Evolutionary conservation across 1,140 invertebrate species (phyloP), one percentile per base, ranked within the genome.

Genomic region (Lysiphlebus fabarum): DNA sequence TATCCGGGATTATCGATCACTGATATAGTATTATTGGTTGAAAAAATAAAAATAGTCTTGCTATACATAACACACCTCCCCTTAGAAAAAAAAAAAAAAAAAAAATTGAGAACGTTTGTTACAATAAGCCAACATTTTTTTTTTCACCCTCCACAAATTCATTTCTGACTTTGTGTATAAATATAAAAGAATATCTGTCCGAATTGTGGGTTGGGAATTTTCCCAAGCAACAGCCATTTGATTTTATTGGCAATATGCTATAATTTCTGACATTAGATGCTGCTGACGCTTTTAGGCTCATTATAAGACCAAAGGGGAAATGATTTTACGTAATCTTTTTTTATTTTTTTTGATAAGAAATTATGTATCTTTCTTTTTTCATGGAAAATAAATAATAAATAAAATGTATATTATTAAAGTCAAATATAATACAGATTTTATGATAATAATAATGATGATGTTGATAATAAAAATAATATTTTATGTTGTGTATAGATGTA

Each of bases 231-330:
- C 45, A 53, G 65, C 69, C 70, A 66, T 65, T 62, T 66, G 70
- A 77, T 78, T 80, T 80, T 80, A 80, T 80, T 80, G 77, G 71
- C 78, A 80, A 80, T 80, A 80, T 80, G 75, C 77, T 78, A 79
- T 80, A 78, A 78, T 80, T 80, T 72, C 74, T 70, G 71, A 78
- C 75, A 78, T 79, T 80, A 78, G 78, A 77, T 70, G 75, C 76
- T 67, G 75, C 74, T 78, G 77, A 79, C 77, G 77, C 77, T 77
- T 75, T 74, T 63, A 66, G 70, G 70, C 76, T 80, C 78, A 78
- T 79, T 78, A 80, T 55, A 45, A 44, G 17, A 4, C 41, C 54
- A 14, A 14, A 34, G 41, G 37, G 47, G 56, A 26, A 26, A 26
- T 67, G 63, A 61, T 66, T 69, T 47, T 59, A 76, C 72, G 73